Percentiles rank a stretch among this genome's conserved stretches.
phyloP scores from a whole-genome alignment of 2,113 vertebrate genomes.

The Psophia crepitans region DNA sequence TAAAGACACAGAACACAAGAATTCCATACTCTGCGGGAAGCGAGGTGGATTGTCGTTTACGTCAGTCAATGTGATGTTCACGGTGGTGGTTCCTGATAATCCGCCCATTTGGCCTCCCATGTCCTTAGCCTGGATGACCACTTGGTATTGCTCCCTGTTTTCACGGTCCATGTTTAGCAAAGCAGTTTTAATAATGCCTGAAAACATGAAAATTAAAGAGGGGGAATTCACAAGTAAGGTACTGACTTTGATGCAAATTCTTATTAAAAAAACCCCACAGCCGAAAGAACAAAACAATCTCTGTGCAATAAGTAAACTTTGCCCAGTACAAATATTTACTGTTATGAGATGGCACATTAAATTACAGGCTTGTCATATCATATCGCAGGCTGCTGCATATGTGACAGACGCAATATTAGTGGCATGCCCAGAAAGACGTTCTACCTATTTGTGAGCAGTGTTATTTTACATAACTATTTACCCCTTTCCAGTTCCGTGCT shows the following conservation, averaged over 20 bases:
- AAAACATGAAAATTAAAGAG: conserved; percentile 49
- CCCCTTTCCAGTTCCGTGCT: background rate
- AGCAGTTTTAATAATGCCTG: conserved; percentile 93
- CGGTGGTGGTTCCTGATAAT: conserved; percentile 90
- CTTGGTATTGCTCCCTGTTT: conserved; percentile 90
- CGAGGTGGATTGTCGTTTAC: conserved; percentile 94
- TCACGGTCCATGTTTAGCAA: conserved; percentile 94
- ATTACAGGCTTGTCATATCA: conserved; percentile 27
- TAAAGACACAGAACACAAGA: conserved; percentile 5
- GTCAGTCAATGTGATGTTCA: conserved; percentile 90
- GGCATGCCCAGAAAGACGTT: background rate
- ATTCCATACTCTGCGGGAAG: conserved; percentile 88
- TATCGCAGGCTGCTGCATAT: background rate
- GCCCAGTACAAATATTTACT: conserved; percentile 34
- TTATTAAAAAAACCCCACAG: background rate
- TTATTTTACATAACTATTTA: conserved; percentile 5
- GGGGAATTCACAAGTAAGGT: background rate
- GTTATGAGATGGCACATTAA: conserved; percentile 18
- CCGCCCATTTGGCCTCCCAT: conserved; percentile 98
- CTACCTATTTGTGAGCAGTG: background rate
- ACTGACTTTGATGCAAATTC: conserved; percentile 2
- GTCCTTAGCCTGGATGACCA: conserved; percentile 96
- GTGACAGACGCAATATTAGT: background rate
- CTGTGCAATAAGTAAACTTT: background rate
- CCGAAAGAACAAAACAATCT: background rate